Evolutionary conservation across 2,797 vertebrate genomes (phyloP).

Genomic region (Cryptoprocta ferox): DNA sequence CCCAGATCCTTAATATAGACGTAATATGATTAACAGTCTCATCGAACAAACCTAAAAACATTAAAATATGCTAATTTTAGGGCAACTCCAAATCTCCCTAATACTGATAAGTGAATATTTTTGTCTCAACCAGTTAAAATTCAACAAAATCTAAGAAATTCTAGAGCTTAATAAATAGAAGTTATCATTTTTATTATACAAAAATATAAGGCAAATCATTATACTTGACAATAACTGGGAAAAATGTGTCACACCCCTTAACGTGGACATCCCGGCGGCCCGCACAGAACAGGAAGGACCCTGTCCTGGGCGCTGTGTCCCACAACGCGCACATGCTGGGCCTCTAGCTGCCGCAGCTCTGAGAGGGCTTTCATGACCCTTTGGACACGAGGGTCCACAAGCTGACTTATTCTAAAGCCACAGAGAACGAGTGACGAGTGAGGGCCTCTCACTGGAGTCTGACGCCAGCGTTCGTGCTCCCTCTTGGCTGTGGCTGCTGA

Average conservation of each 20-base stretch:
- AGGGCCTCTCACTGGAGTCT: background rate
- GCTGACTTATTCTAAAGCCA: background rate
- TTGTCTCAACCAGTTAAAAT: background rate
- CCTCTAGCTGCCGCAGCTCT: background rate
- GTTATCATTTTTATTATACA: background rate
- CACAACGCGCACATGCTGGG: rapidly evolving
- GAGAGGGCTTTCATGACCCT: background rate
- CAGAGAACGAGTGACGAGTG: background rate
- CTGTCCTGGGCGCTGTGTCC: rapidly evolving
- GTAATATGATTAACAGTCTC: background rate
- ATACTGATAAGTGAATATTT: background rate
- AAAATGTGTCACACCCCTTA: background rate
- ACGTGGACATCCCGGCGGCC: rapidly evolving
- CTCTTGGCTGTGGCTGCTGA: background rate
- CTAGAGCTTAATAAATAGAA: background rate
- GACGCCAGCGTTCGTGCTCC: background rate
- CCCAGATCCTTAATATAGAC: background rate
- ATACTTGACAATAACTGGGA: background rate
- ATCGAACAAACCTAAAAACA: background rate
- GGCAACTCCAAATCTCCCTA: background rate
- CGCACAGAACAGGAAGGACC: background rate
- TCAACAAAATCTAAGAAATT: background rate
- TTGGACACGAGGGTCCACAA: background rate
- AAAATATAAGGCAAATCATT: background rate
- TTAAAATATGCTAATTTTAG: slow-evolving; percentile 19